Conservation (phyloP, 2,888 invertebrate species). For the Sinopyrophorus schimmeli region DNA sequence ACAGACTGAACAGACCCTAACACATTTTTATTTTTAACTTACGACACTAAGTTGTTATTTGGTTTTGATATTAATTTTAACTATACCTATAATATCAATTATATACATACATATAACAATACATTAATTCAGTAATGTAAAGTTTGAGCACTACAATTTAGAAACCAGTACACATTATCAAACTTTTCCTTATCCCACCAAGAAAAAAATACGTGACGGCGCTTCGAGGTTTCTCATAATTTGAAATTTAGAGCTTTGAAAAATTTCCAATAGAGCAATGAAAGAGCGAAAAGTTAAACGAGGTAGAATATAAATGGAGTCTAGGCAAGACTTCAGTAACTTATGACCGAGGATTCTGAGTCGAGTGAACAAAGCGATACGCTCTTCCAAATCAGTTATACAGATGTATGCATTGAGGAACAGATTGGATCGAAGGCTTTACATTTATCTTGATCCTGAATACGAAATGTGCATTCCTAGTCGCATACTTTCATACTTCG, state of each 20-base stretch:
- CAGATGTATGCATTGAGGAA: constrained; percentile 39
- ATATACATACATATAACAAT: no score
- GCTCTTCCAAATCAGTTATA: constrained; percentile 38
- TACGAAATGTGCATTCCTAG: constrained; percentile 30
- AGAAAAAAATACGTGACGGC: no score
- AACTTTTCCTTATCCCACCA: no score
- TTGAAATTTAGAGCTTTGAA: constrained; percentile 27
- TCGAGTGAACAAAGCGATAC: constrained; percentile 37
- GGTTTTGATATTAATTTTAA: no score
- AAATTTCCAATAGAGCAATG: constrained; percentile 27
- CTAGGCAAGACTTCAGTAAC: constrained; percentile 32
- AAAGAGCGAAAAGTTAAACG: constrained; percentile 35
- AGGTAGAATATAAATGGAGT: constrained; percentile 38
- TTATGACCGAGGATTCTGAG: constrained; percentile 35
- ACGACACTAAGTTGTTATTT: no score
- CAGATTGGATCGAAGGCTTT: constrained; percentile 40
- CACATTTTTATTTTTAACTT: no score
- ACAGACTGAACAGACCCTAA: no score
- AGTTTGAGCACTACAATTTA: no score
- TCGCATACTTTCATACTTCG: constrained; percentile 12
- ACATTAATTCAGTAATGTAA: no score
- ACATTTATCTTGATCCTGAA: constrained; percentile 36
- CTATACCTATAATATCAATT: no score
- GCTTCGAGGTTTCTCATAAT: constrained; percentile 15
- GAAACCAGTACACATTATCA: no score